Evolutionary conservation across 1,140 invertebrate species (phyloP), one percentile per base, ranked within the genome.

Genomic region (Drosophila kurseongensis): DNA sequence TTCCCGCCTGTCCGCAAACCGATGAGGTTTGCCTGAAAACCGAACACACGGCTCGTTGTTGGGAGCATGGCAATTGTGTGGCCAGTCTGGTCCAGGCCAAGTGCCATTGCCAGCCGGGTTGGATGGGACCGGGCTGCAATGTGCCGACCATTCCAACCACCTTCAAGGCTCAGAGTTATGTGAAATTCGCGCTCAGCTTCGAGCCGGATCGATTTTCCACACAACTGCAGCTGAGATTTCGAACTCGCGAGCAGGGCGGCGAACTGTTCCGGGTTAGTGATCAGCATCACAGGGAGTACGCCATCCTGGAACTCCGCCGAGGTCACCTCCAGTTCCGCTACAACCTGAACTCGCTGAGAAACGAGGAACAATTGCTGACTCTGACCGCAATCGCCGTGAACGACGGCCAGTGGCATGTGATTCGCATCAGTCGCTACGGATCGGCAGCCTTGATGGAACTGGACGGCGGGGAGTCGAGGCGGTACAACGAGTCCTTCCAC

Each of bases 391-490:
- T 95, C 10, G 90, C 91, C 6, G 95, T 96, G 0, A 95, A 95
- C 79, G 95, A 96, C 90, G 96, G 96, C 10, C 94, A 95, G 73
- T 96, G 96, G 95, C 96, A 96, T 91, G 94, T 94, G 16, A 95
- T 95, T 10, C 93, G 93, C 71, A 93, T 93, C n/a, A 93, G 90
- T 61, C 93, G 96, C 3, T 95, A 94, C 75, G 95, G 96, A 16
- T 95, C 94, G 55, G 94, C 95, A 40, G 94, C 95, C 4, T 93
- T 94, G 12, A 91, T 96, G 50, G 94, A 94, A 66, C 83, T 96
- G 55, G 96, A 96, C 88, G 95, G 95, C 10, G 96, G 96, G n/a
- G 95, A 96, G 91, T 95, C 95, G 5, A 82, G 94, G 44, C 94
- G 95, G 41, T 96, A 94, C 91, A 96, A 95, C 81, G 95, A 96